A percentile compares a stretch with the other conserved stretches of the same genome.
These are phyloP conservation scores for Hypselothyrea guttata DNA, from an alignment of 2,888 invertebrate species.

Conservation along the genomic window DNA sequence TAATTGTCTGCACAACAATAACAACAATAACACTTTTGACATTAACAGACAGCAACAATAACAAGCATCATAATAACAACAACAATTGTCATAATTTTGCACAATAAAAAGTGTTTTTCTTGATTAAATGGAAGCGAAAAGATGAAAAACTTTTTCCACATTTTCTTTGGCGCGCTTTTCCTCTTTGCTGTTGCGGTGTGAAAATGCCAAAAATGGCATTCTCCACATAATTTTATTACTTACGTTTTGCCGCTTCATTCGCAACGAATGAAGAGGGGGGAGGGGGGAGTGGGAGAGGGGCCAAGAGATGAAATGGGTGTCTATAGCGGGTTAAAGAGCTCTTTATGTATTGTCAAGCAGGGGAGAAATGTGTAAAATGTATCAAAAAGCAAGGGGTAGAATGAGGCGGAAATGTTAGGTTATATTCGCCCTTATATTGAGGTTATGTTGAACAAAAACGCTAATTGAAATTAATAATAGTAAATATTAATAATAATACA, in stretches of 20 bases:
- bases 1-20: conserved; percentile 76
- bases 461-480: no score
- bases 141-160: conserved; percentile 20
- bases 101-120: conserved; percentile 77
- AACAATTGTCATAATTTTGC: conserved; percentile 67
- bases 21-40: conserved; percentile 76
- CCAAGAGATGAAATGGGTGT: not conserved
- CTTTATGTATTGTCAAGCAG: no score
- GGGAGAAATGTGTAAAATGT: no score
- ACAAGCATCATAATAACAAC: conserved; percentile 32
- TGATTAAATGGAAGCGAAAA: conserved; percentile 63
- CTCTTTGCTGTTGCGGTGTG: conserved; percentile 47
- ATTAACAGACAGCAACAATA: conserved; percentile 55
- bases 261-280: not conserved
- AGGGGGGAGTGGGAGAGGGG: not conserved
- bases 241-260: conserved; percentile 44
- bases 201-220: conserved; percentile 71
- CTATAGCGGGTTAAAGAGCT: conserved; percentile 36
- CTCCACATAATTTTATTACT: conserved; percentile 68
- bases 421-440: no score
- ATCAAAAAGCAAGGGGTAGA: no score
- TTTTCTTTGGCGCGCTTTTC: conserved; percentile 56
- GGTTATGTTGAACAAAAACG: no score
- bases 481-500: no score
- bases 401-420: no score